These are phyloP conservation scores for Microplitis manilae DNA, from an alignment of 2,888 invertebrate species.

Conservation along the genomic window DNA sequence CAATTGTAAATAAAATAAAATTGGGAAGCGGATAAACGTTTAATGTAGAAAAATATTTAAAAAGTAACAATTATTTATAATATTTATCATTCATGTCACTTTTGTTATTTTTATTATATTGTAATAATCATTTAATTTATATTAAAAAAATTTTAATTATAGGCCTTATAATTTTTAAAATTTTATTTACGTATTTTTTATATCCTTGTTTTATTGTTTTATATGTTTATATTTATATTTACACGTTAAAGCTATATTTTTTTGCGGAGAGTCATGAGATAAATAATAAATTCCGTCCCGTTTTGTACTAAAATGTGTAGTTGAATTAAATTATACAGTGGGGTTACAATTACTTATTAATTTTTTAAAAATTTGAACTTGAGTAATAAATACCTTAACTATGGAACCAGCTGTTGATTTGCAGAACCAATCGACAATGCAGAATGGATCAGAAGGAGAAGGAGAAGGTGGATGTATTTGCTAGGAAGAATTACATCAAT, in stretches of 20 bases:
- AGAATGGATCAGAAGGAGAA: conserved; percentile 86
- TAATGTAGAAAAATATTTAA: conserved; percentile 6
- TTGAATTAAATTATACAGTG: background rate
- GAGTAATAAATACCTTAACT: conserved; percentile 63
- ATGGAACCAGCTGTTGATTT: conserved; percentile 82
- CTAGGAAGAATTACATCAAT: conserved; percentile 69
- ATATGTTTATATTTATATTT: conserved; percentile 18
- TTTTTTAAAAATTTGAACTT: conserved; percentile 30
- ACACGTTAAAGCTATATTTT: background rate
- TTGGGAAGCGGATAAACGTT: conserved; percentile 36
- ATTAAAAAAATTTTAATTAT: conserved; percentile 55
- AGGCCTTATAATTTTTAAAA: conserved; percentile 45
- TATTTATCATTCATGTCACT: conserved; percentile 48
- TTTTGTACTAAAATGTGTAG: conserved; percentile 34
- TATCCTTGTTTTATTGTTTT: background rate
- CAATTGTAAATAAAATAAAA: conserved; percentile 50
- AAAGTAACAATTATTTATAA: conserved; percentile 27
- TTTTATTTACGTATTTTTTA: conserved; percentile 36
- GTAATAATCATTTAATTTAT: conserved; percentile 62
- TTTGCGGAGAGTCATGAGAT: background rate
- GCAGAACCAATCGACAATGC: conserved; percentile 86
- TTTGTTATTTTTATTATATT: conserved; percentile 53
- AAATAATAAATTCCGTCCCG: conserved; percentile 44
- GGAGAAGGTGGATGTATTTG: conserved; percentile 89
- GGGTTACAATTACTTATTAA: background rate